Evolutionary conservation across 2,888 invertebrate species (phyloP).

Genomic region (Xestia xanthographa): DNA sequence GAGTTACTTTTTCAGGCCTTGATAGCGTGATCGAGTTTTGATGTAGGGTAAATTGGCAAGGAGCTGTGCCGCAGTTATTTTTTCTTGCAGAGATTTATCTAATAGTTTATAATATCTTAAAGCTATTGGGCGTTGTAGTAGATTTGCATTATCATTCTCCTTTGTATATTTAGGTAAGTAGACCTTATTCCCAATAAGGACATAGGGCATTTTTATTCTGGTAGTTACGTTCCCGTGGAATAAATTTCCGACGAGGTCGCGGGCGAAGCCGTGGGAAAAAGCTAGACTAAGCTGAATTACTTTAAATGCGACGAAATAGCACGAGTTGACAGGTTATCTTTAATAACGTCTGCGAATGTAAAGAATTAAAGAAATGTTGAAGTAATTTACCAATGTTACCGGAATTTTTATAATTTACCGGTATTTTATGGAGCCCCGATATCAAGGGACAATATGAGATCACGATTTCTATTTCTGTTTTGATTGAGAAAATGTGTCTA

Average conservation of each 20-base stretch:
- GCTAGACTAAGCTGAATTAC: background rate
- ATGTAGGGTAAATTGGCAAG: background rate
- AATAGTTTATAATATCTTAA: background rate
- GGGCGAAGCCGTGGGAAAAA: background rate
- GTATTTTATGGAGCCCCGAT: slow-evolving; percentile 16
- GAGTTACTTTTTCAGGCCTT: background rate
- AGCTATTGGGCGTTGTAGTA: background rate
- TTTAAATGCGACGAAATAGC: background rate
- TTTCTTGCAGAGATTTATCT: background rate
- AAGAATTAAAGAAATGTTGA: slow-evolving; percentile 22
- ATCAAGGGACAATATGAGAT: slow-evolving; percentile 34
- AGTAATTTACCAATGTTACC: slow-evolving; percentile 25
- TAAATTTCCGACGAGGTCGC: background rate
- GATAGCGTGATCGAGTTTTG: background rate
- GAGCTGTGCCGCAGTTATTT: background rate
- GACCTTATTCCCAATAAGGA: background rate
- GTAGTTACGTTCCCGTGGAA: background rate
- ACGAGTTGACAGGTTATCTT: slow-evolving; percentile 24
- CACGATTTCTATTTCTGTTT: slow-evolving; percentile 30
- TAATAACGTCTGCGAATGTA: slow-evolving; percentile 45
- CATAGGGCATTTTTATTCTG: background rate
- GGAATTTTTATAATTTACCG: slow-evolving; percentile 15
- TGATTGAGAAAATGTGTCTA: background rate
- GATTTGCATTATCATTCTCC: background rate
- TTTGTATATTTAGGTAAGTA: background rate